A percentile compares a stretch with the other conserved stretches of the same genome.
phyloP scores from a whole-genome alignment of 1,140 invertebrate genomes.

The Harpegnathos saltator region DNA sequence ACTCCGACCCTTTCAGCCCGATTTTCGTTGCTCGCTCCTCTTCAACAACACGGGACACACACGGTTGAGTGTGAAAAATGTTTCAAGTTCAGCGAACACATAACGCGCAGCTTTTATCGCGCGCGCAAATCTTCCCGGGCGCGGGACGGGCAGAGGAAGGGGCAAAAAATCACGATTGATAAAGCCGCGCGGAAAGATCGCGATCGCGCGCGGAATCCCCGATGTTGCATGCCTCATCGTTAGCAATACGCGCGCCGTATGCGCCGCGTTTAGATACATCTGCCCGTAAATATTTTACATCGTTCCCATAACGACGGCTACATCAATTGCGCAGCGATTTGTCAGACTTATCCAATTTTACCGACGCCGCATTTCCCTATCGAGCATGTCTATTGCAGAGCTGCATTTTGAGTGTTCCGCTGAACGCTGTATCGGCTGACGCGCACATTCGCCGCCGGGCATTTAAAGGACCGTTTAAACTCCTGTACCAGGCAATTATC shows the following conservation, averaged over 20 bases:
- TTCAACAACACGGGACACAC: background rate
- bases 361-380: slow-evolving; percentile 7
- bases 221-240: too few relatives aligned
- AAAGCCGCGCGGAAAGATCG: background rate
- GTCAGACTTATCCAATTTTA: slow-evolving; percentile 50
- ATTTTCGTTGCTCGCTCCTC: background rate
- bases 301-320: background rate
- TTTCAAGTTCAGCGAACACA: background rate
- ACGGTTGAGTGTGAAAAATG: background rate
- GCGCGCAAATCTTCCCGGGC: too few relatives aligned
- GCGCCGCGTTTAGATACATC: background rate
- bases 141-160: too few relatives aligned
- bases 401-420: slow-evolving; percentile 36
- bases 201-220: too few relatives aligned
- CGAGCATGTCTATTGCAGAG: slow-evolving; percentile 43
- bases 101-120: too few relatives aligned
- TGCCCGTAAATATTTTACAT: slow-evolving; percentile 1
- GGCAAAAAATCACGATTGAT: background rate
- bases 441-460: slow-evolving; percentile 25
- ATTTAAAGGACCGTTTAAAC: slow-evolving; percentile 59
- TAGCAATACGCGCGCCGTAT: background rate
- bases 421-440: slow-evolving; percentile 48
- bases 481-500: slow-evolving; percentile 35
- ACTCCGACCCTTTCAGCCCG: background rate
- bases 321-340: background rate